Evolutionary conservation across 2,888 invertebrate species (phyloP).

Genomic region (Clitarchus hookeri): DNA sequence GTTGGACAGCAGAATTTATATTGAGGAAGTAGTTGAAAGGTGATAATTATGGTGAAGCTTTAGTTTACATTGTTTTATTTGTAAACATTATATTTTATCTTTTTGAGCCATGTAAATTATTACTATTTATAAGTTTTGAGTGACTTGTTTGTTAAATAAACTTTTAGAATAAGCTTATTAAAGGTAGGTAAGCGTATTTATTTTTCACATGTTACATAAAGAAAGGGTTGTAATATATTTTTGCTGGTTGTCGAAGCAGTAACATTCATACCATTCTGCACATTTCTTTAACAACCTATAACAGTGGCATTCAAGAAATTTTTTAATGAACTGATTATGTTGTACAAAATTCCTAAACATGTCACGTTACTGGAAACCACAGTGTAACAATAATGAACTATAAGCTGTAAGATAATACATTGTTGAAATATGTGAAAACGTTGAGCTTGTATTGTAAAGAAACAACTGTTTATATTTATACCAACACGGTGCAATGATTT

Average conservation of each 20-base stretch:
- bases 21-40: background rate
- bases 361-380: background rate
- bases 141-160: background rate
- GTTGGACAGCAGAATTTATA: background rate
- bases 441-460: conserved; percentile 1
- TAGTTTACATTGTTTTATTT: background rate
- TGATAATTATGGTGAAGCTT: background rate
- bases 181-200: background rate
- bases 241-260: background rate
- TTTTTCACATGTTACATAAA: background rate
- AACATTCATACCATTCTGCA: background rate
- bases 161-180: background rate
- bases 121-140: background rate
- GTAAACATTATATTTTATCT: background rate
- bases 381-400: background rate
- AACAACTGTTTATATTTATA: background rate
- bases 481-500: background rate
- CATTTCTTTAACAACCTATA: background rate
- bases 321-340: background rate
- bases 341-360: background rate
- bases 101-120: background rate
- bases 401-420: background rate
- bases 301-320: background rate
- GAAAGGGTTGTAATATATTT: background rate
- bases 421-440: background rate